Conservation (phyloP, 2,113 vertebrate species). For the Tupaia chinensis region DNA sequence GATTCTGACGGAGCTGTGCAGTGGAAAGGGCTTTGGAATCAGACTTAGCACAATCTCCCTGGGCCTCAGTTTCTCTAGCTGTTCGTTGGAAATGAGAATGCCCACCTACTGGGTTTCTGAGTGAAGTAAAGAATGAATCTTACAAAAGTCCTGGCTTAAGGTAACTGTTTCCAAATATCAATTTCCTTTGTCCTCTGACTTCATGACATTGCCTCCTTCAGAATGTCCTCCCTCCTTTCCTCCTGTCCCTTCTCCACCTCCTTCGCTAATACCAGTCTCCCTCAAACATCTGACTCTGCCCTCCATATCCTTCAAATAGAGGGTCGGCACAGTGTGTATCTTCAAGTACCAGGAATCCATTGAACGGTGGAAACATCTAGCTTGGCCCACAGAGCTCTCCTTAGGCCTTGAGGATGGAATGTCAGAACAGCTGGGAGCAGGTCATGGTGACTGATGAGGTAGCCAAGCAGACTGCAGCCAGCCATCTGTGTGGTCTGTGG, state of each 20-base stretch:
- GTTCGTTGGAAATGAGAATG: neutral
- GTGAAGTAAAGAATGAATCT: neutral
- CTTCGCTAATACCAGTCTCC: neutral
- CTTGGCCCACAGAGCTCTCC: neutral
- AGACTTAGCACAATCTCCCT: neutral
- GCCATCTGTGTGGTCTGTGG: slow-evolving; percentile 63
- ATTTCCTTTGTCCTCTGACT: neutral
- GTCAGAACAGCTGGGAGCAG: slow-evolving; percentile 42
- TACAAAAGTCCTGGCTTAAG: neutral
- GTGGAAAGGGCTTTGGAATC: neutral
- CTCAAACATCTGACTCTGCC: neutral
- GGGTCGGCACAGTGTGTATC: accelerated
- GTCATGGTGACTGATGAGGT: slow-evolving; percentile 31
- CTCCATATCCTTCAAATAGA: neutral
- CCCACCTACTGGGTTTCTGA: accelerated
- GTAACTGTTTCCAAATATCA: neutral
- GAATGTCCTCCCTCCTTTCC: accelerated
- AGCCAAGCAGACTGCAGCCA: neutral
- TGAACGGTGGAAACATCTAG: neutral
- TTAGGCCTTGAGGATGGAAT: slow-evolving; percentile 52
- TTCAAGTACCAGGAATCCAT: neutral
- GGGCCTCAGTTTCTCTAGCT: neutral
- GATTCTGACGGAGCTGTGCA: neutral
- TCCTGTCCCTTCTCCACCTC: neutral
- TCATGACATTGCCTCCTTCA: neutral